Evolutionary conservation across 1,140 invertebrate genomes (phyloP), one percentile per base, ranked within the genome.

Genomic region (Drosophila arizonae): DNA sequence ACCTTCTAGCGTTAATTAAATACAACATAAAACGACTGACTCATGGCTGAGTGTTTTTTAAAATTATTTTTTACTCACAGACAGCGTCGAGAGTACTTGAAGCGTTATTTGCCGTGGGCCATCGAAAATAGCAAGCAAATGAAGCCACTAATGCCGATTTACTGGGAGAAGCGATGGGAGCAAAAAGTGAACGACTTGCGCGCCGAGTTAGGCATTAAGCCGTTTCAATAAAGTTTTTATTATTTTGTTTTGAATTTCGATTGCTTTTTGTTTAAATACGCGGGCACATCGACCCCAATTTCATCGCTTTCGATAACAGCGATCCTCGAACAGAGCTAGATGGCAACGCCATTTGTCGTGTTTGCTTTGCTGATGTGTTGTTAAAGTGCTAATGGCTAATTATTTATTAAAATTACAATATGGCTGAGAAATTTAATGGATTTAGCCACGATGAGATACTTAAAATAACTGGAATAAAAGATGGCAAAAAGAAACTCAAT

Each of bases 161-260:
- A 97, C 92, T 99, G 95, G 94, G 98, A 99, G 92, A 95, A 97
- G 93, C 94, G 97, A 72, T 99, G 98, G 97, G 96, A 98, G 54
- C 96, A 98, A 92, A 93, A 95, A 41, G 92, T 99, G 5, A 86
- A 93, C 55, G 97, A 99, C 24, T 94, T 99, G 76, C 94, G 97
- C 76, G 93, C 92, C 67, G 96, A 97, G 93, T 94, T 96, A 89
- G 95, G 96, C 78, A 96, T 96, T 72, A 90, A 72, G 55, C 48
- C 77, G 11, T 74, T 91, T 15, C 76, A 91, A 79, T 88, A 79
- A 82, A 76, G 41, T 21, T 21, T 45, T 52, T 51, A n/a, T 51
- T 46, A n/a, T 51, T 46, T 43, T 48, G 13, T 24, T 76, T 62
- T 62, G 1, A 71, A 67, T 33, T 9, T 46, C 61, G 56, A 75